These are phyloP conservation scores for Camponotus floridanus DNA, from an alignment of 1,140 invertebrate genomes.

Conservation along the genomic window DNA sequence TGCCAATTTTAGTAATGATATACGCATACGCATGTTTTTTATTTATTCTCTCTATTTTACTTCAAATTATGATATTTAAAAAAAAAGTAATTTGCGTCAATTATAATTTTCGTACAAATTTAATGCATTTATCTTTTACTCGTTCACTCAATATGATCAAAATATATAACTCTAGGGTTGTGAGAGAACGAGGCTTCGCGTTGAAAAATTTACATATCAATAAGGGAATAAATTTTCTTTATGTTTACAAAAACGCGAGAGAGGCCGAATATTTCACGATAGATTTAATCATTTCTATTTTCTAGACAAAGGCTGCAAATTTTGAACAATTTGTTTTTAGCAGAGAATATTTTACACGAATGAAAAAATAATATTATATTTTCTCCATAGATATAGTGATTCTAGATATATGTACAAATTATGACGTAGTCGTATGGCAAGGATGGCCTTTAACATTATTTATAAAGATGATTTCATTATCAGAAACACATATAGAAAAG, in stretches of 20 bases:
- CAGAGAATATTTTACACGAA: conserved; percentile 1
- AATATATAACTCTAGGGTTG: neutral
- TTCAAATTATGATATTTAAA: neutral
- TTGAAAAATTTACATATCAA: conserved; percentile 2
- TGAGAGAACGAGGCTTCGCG: neutral
- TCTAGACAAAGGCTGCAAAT: neutral
- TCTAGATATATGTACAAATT: conserved; percentile 1
- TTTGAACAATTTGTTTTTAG: neutral
- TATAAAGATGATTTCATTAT: conserved; percentile 50
- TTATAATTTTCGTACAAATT: neutral
- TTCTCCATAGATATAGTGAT: neutral
- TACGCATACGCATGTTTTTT: neutral
- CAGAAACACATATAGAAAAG: conserved; percentile 8
- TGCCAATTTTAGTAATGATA: neutral
- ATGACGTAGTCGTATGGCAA: conserved; percentile 3
- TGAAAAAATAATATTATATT: neutral
- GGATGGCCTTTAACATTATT: conserved; percentile 19
- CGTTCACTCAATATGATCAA: neutral
- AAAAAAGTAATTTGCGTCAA: too few species aligned
- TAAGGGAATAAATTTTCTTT: neutral
- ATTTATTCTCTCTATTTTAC: neutral
- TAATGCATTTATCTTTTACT: neutral
- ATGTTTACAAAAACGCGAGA: neutral
- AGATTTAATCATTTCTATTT: neutral
- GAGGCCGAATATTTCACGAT: neutral